Evolutionary conservation across 2,888 invertebrate species (phyloP), one percentile per base, ranked within the genome.

Genomic region (Psylliodes chrysocephalus): DNA sequence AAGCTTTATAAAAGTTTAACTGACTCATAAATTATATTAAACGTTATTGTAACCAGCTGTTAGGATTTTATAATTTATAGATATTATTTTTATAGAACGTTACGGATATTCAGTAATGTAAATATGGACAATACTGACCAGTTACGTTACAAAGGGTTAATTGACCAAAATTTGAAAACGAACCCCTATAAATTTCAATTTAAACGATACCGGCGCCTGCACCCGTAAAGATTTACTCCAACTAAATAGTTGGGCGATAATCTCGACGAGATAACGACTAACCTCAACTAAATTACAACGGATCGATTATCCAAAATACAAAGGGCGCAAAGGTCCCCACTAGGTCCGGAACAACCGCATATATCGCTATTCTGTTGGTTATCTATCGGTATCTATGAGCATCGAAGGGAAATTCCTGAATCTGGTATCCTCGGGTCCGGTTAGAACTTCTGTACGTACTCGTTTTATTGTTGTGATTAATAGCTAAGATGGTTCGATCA

Each of bases 211-310:
- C 12, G 12, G 19, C 38, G 17, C 17, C 40, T 19, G 35, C 33
- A 35, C 2, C 54, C 42, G 49, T 57, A 63, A 68, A 69, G 73
- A 74, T 72, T 71, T 69, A 71, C 68, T 64, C 64, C 55, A 64
- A 67, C 63, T 70, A 70, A 74, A 71, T 68, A 68, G 71, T 67
- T 67, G 52, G 51, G 52, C 67, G 73, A 71, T 74, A 71, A 72
- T 69, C 67, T 63, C 44, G n/a, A 15, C 10, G 12, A 33, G 56
- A 56, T 56, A 56, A 56, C 49, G 42, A 47, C 49, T 49, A 57
- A 57, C 57, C 49, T 49, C 57, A 40, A 57, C 57, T 49, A 57
- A 49, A 57, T 57, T 57, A 57, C 38, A 22, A 57, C 38, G 57
- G 49, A 57, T 57, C 47, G 57, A 57, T 49, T 57, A 47, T 38